Conservation (phyloP, 1,140 invertebrate species). For the Ruditapes philippinarum region DNA sequence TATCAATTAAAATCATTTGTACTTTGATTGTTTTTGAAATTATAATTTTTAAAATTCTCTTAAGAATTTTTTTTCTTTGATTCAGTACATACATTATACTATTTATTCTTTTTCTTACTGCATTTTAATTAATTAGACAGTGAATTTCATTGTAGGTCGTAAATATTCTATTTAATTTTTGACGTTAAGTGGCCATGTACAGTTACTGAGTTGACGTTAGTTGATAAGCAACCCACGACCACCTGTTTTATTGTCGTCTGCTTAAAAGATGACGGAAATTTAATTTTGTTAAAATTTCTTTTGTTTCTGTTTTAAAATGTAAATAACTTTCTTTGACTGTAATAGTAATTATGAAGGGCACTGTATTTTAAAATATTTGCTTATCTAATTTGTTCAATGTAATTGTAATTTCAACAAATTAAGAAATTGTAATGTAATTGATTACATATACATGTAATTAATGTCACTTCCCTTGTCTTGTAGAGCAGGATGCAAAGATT, state of each 20-base stretch:
- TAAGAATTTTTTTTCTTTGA: neutral
- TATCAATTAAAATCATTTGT: neutral
- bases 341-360: too few relatives aligned
- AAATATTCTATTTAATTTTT: constrained; percentile 1
- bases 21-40: neutral
- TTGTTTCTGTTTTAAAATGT: too few relatives aligned
- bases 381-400: too few relatives aligned
- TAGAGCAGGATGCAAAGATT: too few relatives aligned
- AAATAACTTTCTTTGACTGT: too few relatives aligned
- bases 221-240: neutral
- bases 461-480: too few relatives aligned
- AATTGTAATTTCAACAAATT: too few relatives aligned
- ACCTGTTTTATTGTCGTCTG: neutral
- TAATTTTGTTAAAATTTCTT: too few relatives aligned
- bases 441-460: too few relatives aligned
- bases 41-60: neutral
- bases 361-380: too few relatives aligned
- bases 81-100: neutral
- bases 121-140: constrained; percentile 20
- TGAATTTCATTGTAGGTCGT: constrained; percentile 2
- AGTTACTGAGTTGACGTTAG: neutral
- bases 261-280: too few relatives aligned
- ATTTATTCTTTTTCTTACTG: neutral
- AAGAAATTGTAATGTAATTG: too few relatives aligned
- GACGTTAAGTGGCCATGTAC: neutral